Conservation (phyloP, 2,888 invertebrate genomes). For the Zelleria hepariella region DNA sequence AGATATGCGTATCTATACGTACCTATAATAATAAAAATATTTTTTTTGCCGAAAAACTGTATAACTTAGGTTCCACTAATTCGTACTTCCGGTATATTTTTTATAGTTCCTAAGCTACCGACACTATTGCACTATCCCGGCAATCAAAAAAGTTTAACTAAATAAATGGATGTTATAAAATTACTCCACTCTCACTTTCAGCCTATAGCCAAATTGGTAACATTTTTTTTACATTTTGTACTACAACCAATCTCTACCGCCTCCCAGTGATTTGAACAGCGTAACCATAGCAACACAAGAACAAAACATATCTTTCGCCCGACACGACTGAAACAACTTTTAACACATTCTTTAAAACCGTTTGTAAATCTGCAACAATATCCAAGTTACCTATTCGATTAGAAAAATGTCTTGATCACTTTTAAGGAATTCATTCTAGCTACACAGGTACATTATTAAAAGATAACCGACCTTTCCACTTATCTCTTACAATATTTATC, state of each 20-base stretch:
- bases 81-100: too few species aligned
- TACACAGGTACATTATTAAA: conserved; percentile 62
- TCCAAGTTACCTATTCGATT: conserved; percentile 31
- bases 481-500: conserved; percentile 53
- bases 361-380: conserved; percentile 45
- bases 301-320: not conserved
- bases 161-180: conserved; percentile 10
- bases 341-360: too few species aligned
- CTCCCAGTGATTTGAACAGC: conserved; percentile 31
- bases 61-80: too few species aligned
- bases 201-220: conserved; percentile 53
- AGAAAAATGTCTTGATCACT: conserved; percentile 25
- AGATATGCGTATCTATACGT: too few species aligned
- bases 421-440: conserved; percentile 63
- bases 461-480: conserved; percentile 53
- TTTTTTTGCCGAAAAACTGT: too few species aligned
- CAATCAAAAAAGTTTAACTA: conserved; percentile 49
- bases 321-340: not conserved
- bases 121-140: conserved; percentile 69
- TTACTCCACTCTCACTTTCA: conserved; percentile 15
- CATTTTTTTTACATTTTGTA: conserved; percentile 33
- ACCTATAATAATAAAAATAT: too few species aligned
- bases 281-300: conserved; percentile 2
- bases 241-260: conserved; percentile 44
- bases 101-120: conserved; percentile 38